phyloP scores from a whole-genome alignment of 1,140 invertebrate genomes.

The Eubasilissa regina region DNA sequence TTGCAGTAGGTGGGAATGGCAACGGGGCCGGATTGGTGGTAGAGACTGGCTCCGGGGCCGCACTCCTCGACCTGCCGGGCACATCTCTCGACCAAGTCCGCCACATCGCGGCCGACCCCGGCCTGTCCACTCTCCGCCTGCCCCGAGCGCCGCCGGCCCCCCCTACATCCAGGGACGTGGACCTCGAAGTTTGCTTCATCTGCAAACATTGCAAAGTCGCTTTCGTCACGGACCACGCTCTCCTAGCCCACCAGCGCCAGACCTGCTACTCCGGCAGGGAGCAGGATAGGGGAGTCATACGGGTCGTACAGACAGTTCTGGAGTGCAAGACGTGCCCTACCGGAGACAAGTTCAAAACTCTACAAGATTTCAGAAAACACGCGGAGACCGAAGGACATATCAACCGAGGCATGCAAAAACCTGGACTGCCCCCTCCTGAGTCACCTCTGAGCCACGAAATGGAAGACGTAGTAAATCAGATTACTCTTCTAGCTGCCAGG shows the following conservation, averaged over 20 bases:
- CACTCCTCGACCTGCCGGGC: constrained; percentile 77
- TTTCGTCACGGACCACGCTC: constrained; percentile 81
- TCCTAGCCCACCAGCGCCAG: constrained; percentile 81
- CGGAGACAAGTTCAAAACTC: constrained; percentile 75
- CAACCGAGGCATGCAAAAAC: constrained; percentile 63
- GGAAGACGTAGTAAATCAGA: constrained; percentile 88
- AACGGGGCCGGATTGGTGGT: constrained; percentile 68
- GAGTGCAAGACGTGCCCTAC: constrained; percentile 80
- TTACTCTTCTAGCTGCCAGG: constrained; percentile 82
- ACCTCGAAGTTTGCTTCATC: constrained; percentile 86
- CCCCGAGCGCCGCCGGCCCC: constrained; percentile 71
- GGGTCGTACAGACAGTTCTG: constrained; percentile 79
- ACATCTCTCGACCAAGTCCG: constrained; percentile 78
- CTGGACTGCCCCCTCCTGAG: constrained; percentile 67
- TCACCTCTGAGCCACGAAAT: constrained; percentile 83
- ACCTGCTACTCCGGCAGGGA: constrained; percentile 78
- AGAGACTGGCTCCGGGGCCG: constrained; percentile 73
- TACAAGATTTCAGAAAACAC: constrained; percentile 79
- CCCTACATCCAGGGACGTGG: constrained; percentile 73
- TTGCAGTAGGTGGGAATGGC: constrained; percentile 55
- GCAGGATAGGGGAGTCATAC: constrained; percentile 76
- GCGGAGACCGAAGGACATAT: constrained; percentile 75
- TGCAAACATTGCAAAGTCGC: constrained; percentile 90
- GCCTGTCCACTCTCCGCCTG: constrained; percentile 77
- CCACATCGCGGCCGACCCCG: constrained; percentile 78